A percentile compares a stretch with the other conserved stretches of the same genome.
Conservation (phyloP, 2,888 invertebrate species). For the Agrilus mali region DNA sequence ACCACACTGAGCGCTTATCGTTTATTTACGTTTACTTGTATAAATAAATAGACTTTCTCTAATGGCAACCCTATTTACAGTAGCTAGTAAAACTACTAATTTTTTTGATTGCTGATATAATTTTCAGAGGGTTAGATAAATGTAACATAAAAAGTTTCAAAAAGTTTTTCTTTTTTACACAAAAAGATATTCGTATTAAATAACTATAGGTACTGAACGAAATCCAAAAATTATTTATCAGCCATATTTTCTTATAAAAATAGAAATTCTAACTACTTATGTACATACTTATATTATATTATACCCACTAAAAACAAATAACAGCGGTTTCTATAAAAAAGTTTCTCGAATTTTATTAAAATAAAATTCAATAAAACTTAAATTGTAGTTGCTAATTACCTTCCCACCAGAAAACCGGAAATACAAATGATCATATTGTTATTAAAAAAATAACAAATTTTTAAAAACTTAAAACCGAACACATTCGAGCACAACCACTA, state of each 20-base stretch:
- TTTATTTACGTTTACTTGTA: too few relatives aligned
- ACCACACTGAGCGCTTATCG: too few relatives aligned
- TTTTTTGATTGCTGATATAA: too few relatives aligned
- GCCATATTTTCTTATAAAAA: not conserved
- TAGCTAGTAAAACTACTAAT: too few relatives aligned
- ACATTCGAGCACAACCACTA: constrained; percentile 14
- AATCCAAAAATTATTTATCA: not conserved
- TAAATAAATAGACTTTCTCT: too few relatives aligned
- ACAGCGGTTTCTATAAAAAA: not conserved
- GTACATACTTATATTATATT: too few relatives aligned
- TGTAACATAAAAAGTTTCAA: too few relatives aligned
- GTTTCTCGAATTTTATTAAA: not conserved
- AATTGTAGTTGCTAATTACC: constrained; percentile 25
- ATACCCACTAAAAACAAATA: not conserved
- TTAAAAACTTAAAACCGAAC: not conserved
- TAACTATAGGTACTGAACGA: not conserved
- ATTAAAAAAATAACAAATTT: constrained; percentile 9
- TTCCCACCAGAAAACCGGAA: constrained; percentile 46
- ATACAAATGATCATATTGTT: constrained; percentile 45
- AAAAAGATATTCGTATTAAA: not conserved
- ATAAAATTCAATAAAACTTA: constrained; percentile 1
- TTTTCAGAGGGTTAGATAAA: too few relatives aligned
- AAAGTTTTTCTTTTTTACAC: too few relatives aligned
- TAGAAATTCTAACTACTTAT: too few relatives aligned
- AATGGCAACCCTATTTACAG: too few relatives aligned